Evolutionary conservation across 2,888 invertebrate species (phyloP).

Genomic region (Empis livida): DNA sequence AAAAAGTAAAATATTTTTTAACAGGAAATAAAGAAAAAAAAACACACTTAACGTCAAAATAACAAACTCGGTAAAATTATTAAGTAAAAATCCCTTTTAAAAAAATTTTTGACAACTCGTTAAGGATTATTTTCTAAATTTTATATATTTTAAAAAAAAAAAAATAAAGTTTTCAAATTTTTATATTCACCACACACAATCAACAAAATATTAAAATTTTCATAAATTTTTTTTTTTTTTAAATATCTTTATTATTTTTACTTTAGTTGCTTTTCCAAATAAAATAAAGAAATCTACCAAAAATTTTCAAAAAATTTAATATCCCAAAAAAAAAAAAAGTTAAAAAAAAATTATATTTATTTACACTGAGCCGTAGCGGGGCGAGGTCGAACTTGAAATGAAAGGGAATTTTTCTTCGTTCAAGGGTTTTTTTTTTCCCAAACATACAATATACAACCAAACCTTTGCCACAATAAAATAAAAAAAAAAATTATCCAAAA

Average conservation of each 20-base stretch:
- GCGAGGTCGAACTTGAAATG: constrained; percentile 25
- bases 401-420: constrained; percentile 19
- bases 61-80: too few relatives aligned
- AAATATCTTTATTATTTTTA: too few relatives aligned
- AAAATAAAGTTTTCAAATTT: neutral
- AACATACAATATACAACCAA: too few relatives aligned
- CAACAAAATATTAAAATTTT: too few relatives aligned
- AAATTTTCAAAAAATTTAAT: too few relatives aligned
- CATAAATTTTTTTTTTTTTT: too few relatives aligned
- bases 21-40: neutral
- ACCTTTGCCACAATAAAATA: neutral
- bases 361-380: constrained; percentile 12
- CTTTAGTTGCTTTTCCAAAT: too few relatives aligned
- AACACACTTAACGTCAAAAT: neutral
- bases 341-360: constrained; percentile 5
- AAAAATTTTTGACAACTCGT: neutral
- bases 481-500: neutral
- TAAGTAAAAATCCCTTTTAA: too few relatives aligned
- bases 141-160: too few relatives aligned
- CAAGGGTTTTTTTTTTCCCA: constrained; percentile 16
- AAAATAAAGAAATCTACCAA: too few relatives aligned
- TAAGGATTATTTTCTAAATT: neutral
- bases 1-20: too few relatives aligned
- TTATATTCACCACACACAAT: neutral
- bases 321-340: neutral